Base-by-base conservation (phyloP, 2,888 invertebrate species). In the Caradrina kadenii region DNA sequence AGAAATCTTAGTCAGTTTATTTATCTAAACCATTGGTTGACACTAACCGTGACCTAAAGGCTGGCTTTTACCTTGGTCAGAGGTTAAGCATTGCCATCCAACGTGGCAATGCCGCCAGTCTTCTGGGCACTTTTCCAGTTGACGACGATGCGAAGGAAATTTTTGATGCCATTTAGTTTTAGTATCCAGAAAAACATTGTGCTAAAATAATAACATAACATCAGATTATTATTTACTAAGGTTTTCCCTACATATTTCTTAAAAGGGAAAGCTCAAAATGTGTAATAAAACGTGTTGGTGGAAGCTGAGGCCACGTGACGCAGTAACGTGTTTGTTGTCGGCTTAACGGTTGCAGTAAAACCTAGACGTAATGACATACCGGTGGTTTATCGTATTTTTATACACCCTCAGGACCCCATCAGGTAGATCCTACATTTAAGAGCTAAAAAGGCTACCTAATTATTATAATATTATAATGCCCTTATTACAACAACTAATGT, bases 291-390 rank as follows among this genome's bases (percentile, higher is more conserved):
- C 52, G 60, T 45, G 17, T 50, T 22, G 17, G 11, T 35, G 7
- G 22, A 45, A 45, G 21, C n/a, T 48, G 11, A 13, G 0, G 17
- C 53, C 77, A 56, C 61, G 64, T 58, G 60, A 53, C n/a, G 31
- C 42, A 35, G 19, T 11, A 53, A 64, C 52, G 17, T 55, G 64
- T 67, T 53, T 58, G n/a, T 52, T 39, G 39, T 45, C 22, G 13
- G 19, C 52, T 53, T 61, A 52, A 53, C 60, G 26, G 61, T 17
- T 45, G 42, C 52, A 19, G 15, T 26, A 77, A 4, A 10, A 55
- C 35, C 22, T 48, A 50, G 7, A 45, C 6, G 15, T 42, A 52
- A 59, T 48, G 15, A 39, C 21, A 1, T 42, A 39, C 15, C 22
- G 13, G 22, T 49, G 1, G n/a, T 10, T 39, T 26, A 15, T 45